Evolutionary conservation across 1,140 invertebrate genomes (phyloP).

Genomic region (Pseudomyrmex cubaensis): DNA sequence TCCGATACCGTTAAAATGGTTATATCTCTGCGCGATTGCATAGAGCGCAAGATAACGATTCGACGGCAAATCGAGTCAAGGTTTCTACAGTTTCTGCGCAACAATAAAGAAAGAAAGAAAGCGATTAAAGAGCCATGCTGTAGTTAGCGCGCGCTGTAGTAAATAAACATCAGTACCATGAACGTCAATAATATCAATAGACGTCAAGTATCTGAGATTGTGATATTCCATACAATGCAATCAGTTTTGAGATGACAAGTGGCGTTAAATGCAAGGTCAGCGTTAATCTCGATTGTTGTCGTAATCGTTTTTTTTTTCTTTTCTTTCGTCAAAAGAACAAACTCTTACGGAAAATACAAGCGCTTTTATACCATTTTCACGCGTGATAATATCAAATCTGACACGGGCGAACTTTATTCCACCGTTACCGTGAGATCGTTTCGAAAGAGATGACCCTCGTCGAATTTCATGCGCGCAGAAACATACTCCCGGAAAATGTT

Average conservation of each 20-base stretch:
- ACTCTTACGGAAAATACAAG: conserved; percentile 39
- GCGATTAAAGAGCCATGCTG: not conserved
- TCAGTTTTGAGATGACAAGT: not conserved
- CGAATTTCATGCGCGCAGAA: conserved; percentile 29
- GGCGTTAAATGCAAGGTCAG: conserved; percentile 1
- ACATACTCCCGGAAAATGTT: conserved; percentile 21
- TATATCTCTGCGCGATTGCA: conserved; percentile 40
- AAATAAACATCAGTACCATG: too few species aligned
- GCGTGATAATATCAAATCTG: conserved; percentile 52
- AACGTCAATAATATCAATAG: not conserved
- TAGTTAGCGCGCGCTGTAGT: too few species aligned
- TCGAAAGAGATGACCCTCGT: conserved; percentile 35
- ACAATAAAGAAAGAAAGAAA: not conserved
- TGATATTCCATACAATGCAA: too few species aligned
- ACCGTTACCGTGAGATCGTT: conserved; percentile 62
- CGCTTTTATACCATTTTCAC: conserved; percentile 29
- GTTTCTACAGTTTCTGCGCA: not conserved
- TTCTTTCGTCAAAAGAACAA: not conserved
- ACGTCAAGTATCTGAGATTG: too few species aligned
- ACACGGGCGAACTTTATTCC: conserved; percentile 41
- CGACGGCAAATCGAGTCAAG: conserved; percentile 23
- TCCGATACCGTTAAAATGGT: conserved; percentile 76
- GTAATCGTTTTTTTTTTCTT: conserved; percentile 16
- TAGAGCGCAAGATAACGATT: conserved; percentile 13
- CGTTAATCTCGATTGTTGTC: not conserved